Evolutionary conservation across 2,888 invertebrate genomes (phyloP), one percentile per base, ranked within the genome.

Genomic region (Ceramica pisi): DNA sequence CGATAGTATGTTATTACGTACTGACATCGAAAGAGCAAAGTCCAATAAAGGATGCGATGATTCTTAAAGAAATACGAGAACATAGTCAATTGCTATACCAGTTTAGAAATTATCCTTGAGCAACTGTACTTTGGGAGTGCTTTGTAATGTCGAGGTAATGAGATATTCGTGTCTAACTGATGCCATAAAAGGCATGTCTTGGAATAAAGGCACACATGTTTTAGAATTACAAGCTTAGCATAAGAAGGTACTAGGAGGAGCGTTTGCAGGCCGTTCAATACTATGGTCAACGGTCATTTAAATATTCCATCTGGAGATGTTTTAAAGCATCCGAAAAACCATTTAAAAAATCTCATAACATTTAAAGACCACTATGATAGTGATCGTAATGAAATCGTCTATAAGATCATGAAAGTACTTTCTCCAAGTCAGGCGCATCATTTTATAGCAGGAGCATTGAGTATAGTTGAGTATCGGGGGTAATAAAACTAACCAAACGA

Each of bases 21-120:
- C 81, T 73, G 79, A 75, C 83, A 83, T 78, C 75, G 63, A 75
- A 83, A 85, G 90, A 85, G 75, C 86, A 84, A 88, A 87, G 88
- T 88, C 87, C 88, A 89, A 84, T 73, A 75, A 80, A 83, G 69
- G 85, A 85, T 81, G 80, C 79, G 59, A 75, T 46, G 41, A 67
- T 78, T 66, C 72, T 70, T 57, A 75, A 50, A 68, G 56, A 71
- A 66, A 77, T 57, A 72, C 57, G 38, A 55, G 61, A 51, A 71
- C 65, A 62, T 26, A 64, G 8, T 38, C 70, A 44, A 56, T 59
- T 35, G 35, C 14, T 46, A 21, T 35, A 53, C 81, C 55, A 80
- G 71, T 85, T 83, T 64, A 53, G 85, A 72, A 72, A 66, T 71
- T 51, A 76, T 71, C 85, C 80, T 82, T 84, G 82, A 74, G 12